These are phyloP conservation scores for Simalia tracyae DNA, from an alignment of 2,797 vertebrate genomes.

Conservation along the genomic window DNA sequence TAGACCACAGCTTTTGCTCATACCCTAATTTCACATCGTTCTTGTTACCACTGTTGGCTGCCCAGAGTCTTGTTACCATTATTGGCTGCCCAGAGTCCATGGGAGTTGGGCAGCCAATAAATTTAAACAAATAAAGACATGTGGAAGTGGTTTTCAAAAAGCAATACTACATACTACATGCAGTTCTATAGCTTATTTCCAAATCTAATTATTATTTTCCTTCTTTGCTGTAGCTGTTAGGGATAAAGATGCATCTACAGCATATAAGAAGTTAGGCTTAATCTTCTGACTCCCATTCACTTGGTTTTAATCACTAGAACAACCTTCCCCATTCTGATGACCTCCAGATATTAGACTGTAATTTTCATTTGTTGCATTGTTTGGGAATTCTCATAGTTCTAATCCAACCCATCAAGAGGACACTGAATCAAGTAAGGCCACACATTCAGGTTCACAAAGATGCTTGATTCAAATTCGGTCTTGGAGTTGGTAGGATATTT, in stretches of 20 bases:
- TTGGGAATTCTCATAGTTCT: not conserved
- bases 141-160: not conserved
- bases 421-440: not conserved
- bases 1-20: not conserved
- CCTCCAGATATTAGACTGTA: not conserved
- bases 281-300: too few species aligned
- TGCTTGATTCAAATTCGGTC: not conserved
- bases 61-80: not conserved
- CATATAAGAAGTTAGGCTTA: not conserved
- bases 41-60: fast-evolving
- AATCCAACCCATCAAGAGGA: not conserved
- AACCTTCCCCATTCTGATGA: not conserved
- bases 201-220: not conserved
- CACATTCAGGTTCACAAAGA: not conserved
- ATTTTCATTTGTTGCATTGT: not conserved
- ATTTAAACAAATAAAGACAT: not conserved
- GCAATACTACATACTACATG: too few species aligned
- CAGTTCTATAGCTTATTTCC: not conserved
- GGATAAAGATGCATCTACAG: not conserved
- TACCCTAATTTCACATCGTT: not conserved
- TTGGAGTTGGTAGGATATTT: not conserved
- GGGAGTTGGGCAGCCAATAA: not conserved
- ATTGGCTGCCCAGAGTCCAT: not conserved
- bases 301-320: not conserved
- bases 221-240: not conserved